Conservation (phyloP, 2,113 vertebrate genomes). For the Sorex fumeus region DNA sequence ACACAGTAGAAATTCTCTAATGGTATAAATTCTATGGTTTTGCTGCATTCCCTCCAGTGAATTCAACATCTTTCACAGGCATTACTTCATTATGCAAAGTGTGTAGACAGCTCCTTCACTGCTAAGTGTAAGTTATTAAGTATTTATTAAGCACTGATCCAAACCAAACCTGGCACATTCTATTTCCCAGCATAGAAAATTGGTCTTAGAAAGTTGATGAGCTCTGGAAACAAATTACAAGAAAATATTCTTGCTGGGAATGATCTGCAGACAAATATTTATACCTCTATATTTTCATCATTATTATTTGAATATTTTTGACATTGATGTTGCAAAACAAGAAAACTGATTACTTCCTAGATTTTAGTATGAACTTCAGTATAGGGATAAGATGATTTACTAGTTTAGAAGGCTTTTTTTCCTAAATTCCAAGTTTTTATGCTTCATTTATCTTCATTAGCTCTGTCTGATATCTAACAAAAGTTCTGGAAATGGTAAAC, state of each 20-base stretch:
- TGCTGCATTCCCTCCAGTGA: slow-evolving; percentile 17
- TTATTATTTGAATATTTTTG: not conserved
- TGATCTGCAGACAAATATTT: not conserved
- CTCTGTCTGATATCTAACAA: not conserved
- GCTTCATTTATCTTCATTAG: slow-evolving; percentile 10
- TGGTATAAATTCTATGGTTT: slow-evolving; percentile 14
- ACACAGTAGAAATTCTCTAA: not conserved
- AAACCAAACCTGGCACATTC: not conserved
- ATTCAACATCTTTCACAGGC: slow-evolving; percentile 10
- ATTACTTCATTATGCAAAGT: slow-evolving; percentile 46
- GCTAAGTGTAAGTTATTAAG: slow-evolving; percentile 23
- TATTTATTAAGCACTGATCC: slow-evolving; percentile 54
- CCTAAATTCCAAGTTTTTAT: slow-evolving; percentile 22
- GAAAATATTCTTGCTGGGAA: not conserved
- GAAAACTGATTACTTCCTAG: not conserved
- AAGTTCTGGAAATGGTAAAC: not conserved
- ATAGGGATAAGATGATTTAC: not conserved
- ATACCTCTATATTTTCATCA: slow-evolving; percentile 30
- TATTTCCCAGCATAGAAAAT: not conserved
- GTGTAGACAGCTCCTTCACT: not conserved
- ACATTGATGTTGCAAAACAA: slow-evolving; percentile 12
- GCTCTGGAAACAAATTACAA: not conserved
- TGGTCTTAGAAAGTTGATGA: not conserved
- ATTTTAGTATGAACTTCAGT: not conserved
- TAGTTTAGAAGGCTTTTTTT: not conserved